phyloP scores from a whole-genome alignment of 2,797 vertebrate species.

The Cheirogaleus major region DNA sequence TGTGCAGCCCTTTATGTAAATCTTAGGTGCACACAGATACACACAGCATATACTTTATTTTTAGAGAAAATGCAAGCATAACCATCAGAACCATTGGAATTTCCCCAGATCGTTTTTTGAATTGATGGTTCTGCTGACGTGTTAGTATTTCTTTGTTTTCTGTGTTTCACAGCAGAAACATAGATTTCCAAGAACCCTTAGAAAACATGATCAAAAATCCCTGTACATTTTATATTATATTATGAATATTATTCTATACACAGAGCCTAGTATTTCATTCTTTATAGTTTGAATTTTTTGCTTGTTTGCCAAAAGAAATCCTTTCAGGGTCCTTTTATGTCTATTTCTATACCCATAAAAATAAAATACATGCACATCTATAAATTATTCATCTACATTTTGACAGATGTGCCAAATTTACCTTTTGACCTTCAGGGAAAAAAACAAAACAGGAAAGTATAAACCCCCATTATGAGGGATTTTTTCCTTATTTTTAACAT shows the following conservation, averaged over 20 bases:
- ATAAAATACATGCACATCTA: slow-evolving; percentile 55
- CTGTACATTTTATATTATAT: neutral
- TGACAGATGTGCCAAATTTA: slow-evolving; percentile 58
- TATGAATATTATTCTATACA: neutral
- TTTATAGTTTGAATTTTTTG: slow-evolving; percentile 18
- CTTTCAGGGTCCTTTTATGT: neutral
- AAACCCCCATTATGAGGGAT: neutral
- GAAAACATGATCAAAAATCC: neutral
- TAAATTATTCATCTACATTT: slow-evolving; percentile 70
- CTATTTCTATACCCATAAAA: slow-evolving; percentile 61
- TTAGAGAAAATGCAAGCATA: neutral
- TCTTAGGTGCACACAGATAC: neutral
- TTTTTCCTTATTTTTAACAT: neutral
- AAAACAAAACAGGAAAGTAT: neutral
- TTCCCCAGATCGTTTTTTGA: neutral
- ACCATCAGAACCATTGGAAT: neutral
- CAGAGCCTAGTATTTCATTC: neutral
- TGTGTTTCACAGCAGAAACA: neutral
- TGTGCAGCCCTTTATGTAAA: neutral
- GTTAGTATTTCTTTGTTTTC: neutral
- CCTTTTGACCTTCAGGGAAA: slow-evolving; percentile 61
- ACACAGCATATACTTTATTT: neutral
- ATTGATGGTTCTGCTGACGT: neutral
- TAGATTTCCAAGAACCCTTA: slow-evolving; percentile 10
- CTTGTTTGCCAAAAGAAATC: slow-evolving; percentile 51